Evolutionary conservation across 1,140 invertebrate genomes (phyloP).

Genomic region (Scylla paramamosain): DNA sequence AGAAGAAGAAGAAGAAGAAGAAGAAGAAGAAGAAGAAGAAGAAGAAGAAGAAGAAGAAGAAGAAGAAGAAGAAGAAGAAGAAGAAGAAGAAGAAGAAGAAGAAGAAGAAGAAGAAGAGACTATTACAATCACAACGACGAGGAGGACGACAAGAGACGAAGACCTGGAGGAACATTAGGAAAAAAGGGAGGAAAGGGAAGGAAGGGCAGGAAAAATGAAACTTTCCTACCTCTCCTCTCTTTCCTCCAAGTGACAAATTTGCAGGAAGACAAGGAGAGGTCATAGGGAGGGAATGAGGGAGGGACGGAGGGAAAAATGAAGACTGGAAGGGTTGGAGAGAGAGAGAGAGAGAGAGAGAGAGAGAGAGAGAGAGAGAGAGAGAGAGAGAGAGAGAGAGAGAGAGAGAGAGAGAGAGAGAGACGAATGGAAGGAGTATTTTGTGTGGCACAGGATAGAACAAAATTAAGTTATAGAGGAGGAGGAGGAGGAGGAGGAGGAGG

Average conservation of each 20-base stretch:
- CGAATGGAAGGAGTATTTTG: background rate
- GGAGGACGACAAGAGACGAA: background rate
- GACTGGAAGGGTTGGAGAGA: background rate
- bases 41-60: background rate
- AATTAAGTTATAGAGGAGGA: too few species aligned
- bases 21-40: background rate
- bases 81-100: too few species aligned
- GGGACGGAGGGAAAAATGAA: background rate
- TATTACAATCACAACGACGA: background rate
- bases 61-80: background rate
- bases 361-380: background rate
- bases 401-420: background rate
- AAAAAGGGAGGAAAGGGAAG: background rate
- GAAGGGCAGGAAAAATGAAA: background rate
- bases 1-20: too few species aligned
- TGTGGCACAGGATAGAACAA: background rate
- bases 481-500: too few species aligned
- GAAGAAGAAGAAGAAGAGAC: background rate
- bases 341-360: conserved; percentile 18
- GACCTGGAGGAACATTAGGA: background rate
- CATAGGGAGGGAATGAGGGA: background rate
- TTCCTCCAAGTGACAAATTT: too few species aligned
- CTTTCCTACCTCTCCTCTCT: too few species aligned
- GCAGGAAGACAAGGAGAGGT: too few species aligned
- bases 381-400: background rate